phyloP scores from a whole-genome alignment of 2,113 vertebrate species.

The Nannospalax galili region DNA sequence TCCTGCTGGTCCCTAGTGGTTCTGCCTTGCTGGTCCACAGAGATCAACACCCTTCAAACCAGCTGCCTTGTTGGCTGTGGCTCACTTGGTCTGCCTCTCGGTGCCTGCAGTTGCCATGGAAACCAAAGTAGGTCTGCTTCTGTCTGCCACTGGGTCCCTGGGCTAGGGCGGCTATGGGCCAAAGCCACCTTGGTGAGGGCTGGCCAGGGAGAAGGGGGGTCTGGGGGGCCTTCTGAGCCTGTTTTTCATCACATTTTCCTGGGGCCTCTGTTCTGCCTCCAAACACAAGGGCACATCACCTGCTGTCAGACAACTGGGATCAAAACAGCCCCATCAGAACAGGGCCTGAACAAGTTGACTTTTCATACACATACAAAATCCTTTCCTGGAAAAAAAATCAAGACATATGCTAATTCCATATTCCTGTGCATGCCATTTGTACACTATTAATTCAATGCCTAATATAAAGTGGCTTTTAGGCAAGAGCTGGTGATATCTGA shows the following conservation, averaged over 20 bases:
- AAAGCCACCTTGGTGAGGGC: slow-evolving; percentile 48
- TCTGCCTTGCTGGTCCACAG: slow-evolving; percentile 63
- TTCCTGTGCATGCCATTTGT: slow-evolving; percentile 58
- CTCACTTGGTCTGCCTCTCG: slow-evolving; percentile 58
- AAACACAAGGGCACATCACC: slow-evolving; percentile 28
- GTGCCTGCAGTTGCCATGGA: slow-evolving; percentile 81
- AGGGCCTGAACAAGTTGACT: slow-evolving; percentile 49
- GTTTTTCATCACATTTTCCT: background rate
- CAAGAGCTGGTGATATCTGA: background rate
- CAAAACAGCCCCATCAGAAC: slow-evolving; percentile 56
- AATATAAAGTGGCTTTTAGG: slow-evolving; percentile 62
- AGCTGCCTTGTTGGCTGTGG: slow-evolving; percentile 74
- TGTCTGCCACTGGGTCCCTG: slow-evolving; percentile 69
- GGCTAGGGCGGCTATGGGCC: slow-evolving; percentile 68
- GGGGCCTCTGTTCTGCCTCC: slow-evolving; percentile 51
- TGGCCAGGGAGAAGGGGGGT: background rate
- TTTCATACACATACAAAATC: slow-evolving; percentile 26
- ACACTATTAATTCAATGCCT: slow-evolving; percentile 59
- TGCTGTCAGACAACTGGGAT: slow-evolving; percentile 35
- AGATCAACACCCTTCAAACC: slow-evolving; percentile 80
- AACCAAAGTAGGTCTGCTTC: slow-evolving; percentile 80
- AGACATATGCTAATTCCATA: slow-evolving; percentile 71
- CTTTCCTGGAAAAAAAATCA: slow-evolving; percentile 25
- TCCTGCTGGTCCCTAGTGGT: slow-evolving; percentile 49
- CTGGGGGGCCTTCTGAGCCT: background rate